These are phyloP conservation scores for Pocillopora grandis DNA, from an alignment of 92 coral and sea anemone genomes.

Conservation along the genomic window DNA sequence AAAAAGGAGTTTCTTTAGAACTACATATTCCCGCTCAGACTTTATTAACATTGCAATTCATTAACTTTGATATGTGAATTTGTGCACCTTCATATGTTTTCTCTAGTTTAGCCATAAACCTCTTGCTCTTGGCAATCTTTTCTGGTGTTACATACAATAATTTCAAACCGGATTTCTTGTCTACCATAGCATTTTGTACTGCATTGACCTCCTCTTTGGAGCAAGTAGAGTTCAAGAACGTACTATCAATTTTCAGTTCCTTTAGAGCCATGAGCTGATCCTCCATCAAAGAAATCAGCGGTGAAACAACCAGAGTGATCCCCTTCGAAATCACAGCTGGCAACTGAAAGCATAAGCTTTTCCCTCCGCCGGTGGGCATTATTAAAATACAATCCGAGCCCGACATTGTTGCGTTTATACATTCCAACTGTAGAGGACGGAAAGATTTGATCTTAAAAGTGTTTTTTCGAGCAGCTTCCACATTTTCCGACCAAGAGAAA, in stretches of 20 bases:
- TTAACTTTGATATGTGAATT: neutral
- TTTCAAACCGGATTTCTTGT: constrained; percentile 76
- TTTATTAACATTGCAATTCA: too few species aligned
- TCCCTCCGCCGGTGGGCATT: constrained; percentile 99
- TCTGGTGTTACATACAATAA: constrained; percentile 97
- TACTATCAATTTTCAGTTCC: constrained; percentile 65
- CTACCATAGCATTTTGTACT: constrained; percentile 79
- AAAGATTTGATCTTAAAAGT: constrained; percentile 70
- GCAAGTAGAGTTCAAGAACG: constrained; percentile 77
- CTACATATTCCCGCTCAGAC: too few species aligned
- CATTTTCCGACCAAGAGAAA: constrained; percentile 77
- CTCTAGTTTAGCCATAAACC: constrained; percentile 95
- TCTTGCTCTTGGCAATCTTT: constrained; percentile 93
- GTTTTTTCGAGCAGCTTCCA: constrained; percentile 61
- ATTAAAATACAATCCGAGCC: constrained; percentile 89
- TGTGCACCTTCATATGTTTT: constrained; percentile 79
- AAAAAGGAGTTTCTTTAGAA: neutral
- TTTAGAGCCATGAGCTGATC: constrained; percentile 91
- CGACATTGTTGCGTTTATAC: constrained; percentile 92
- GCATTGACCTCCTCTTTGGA: constrained; percentile 85
- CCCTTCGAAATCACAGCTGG: constrained; percentile 90
- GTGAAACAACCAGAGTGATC: constrained; percentile 90
- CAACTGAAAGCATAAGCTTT: constrained; percentile 88
- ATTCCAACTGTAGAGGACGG: constrained; percentile 87
- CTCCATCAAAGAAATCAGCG: constrained; percentile 91